These are phyloP conservation scores for Mycetomoellerius zeteki DNA, from an alignment of 1,140 invertebrate species.

Conservation along the genomic window DNA sequence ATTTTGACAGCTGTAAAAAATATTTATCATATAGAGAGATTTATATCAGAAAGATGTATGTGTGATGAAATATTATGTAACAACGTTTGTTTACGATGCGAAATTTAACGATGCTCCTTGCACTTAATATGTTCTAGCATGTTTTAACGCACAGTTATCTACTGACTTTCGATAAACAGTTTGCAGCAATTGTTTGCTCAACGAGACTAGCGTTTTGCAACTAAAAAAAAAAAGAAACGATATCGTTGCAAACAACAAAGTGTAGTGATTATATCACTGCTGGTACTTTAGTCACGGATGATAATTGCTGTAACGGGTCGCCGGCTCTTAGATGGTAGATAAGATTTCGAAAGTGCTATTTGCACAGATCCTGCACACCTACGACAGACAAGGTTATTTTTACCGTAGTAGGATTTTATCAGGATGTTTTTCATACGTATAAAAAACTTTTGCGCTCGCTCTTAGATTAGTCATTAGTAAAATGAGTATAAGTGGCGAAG, in stretches of 20 bases:
- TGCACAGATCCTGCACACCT: background rate
- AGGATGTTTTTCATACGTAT: constrained; percentile 34
- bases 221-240: constrained; percentile 19
- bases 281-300: background rate
- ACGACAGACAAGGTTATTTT: constrained; percentile 18
- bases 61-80: background rate
- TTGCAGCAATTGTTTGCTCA: background rate
- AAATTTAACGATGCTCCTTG: background rate
- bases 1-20: background rate
- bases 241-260: background rate
- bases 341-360: constrained; percentile 25
- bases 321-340: constrained; percentile 32
- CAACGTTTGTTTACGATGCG: background rate
- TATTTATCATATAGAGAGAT: background rate
- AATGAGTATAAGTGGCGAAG: constrained; percentile 20
- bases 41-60: background rate
- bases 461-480: background rate
- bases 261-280: background rate
- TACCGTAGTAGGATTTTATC: constrained; percentile 17
- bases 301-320: constrained; percentile 57
- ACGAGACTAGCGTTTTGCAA: background rate
- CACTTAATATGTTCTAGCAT: background rate
- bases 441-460: constrained; percentile 31
- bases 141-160: background rate
- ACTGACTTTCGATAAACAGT: background rate